These are phyloP conservation scores for Trichonephila inaurata DNA, from an alignment of 1,140 invertebrate genomes.

Conservation along the genomic window DNA sequence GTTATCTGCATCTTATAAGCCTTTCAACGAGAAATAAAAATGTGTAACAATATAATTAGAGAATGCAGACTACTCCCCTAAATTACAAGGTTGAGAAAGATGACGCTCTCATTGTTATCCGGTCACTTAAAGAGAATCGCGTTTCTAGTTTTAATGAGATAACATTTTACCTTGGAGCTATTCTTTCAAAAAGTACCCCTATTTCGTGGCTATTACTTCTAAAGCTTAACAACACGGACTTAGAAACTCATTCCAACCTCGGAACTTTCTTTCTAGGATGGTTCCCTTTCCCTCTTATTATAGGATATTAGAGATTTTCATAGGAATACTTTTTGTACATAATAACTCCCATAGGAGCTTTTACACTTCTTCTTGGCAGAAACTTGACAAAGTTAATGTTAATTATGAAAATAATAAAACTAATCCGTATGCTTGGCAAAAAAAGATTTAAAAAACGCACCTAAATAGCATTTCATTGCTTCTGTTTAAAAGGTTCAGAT, in stretches of 20 bases:
- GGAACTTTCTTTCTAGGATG: not conserved
- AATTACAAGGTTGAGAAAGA: slow-evolving; percentile 39
- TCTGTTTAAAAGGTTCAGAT: too few relatives aligned
- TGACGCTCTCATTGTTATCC: slow-evolving; percentile 28
- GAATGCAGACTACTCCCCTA: slow-evolving; percentile 6
- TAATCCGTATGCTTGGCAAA: too few relatives aligned
- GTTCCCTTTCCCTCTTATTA: slow-evolving; percentile 14
- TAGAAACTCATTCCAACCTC: slow-evolving; percentile 30
- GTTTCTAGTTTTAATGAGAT: slow-evolving; percentile 62
- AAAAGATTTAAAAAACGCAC: too few relatives aligned
- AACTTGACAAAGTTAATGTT: not conserved
- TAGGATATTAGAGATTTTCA: slow-evolving; percentile 44
- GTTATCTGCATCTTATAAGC: not conserved
- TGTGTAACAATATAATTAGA: slow-evolving; percentile 38
- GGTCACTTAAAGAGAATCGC: slow-evolving; percentile 44
- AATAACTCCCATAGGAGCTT: slow-evolving; percentile 1
- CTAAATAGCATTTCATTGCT: too few relatives aligned
- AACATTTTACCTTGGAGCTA: slow-evolving; percentile 51
- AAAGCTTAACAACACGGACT: not conserved
- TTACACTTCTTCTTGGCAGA: not conserved
- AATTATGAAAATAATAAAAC: not conserved
- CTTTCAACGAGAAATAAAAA: not conserved
- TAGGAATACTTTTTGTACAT: not conserved
- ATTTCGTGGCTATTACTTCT: slow-evolving; percentile 10
- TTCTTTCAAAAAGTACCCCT: slow-evolving; percentile 52